Conservation (phyloP, 2,797 vertebrate species). For the Holocentrus rufus region DNA sequence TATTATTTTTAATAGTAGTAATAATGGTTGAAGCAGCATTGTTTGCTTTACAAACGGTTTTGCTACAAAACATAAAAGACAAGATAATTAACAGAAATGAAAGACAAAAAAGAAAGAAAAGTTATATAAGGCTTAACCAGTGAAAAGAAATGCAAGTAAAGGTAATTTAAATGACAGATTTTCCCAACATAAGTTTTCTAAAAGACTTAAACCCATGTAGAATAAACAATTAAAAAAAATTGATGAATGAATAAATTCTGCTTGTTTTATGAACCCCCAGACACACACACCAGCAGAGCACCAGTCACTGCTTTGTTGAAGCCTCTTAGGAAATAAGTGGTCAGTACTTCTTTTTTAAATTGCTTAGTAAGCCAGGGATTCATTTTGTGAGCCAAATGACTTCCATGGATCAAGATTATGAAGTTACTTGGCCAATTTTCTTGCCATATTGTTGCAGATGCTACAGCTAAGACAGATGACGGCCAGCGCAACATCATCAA, state of each 20-base stretch:
- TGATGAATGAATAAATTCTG: too few relatives aligned
- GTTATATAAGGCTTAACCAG: too few relatives aligned
- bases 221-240: too few relatives aligned
- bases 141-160: not conserved
- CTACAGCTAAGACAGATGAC: slow-evolving; percentile 31
- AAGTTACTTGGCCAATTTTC: slow-evolving; percentile 35
- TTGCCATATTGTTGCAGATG: slow-evolving; percentile 31
- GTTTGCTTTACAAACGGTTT: too few relatives aligned
- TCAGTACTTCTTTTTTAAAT: slow-evolving; percentile 12
- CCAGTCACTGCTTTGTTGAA: not conserved
- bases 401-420: slow-evolving; percentile 42
- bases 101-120: too few relatives aligned
- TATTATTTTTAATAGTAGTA: too few relatives aligned
- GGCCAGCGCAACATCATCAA: slow-evolving; percentile 36
- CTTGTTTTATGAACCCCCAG: not conserved
- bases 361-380: slow-evolving; percentile 16
- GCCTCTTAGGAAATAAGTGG: slow-evolving; percentile 9
- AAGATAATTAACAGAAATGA: too few relatives aligned
- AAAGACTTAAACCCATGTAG: too few relatives aligned
- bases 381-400: slow-evolving; percentile 28
- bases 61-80: too few relatives aligned
- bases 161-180: too few relatives aligned
- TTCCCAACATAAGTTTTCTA: too few relatives aligned
- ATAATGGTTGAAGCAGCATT: too few relatives aligned
- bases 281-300: not conserved